A percentile compares a stretch with the other conserved stretches of the same genome.
Conservation (phyloP, 2,113 vertebrate genomes). For the Probosciger aterrimus region DNA sequence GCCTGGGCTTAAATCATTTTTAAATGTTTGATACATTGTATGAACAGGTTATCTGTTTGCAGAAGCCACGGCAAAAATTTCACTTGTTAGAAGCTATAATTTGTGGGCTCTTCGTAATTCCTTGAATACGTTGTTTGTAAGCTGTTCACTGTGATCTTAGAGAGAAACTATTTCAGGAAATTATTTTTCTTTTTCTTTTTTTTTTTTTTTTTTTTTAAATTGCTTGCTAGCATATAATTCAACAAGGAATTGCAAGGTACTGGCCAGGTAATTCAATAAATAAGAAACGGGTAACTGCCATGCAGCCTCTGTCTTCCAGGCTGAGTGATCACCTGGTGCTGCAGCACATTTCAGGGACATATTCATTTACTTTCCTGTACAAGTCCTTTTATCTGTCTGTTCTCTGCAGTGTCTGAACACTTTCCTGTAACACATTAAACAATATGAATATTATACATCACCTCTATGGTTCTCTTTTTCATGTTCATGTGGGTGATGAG, state of each 20-base stretch:
- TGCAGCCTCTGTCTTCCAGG: not conserved
- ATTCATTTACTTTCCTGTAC: not conserved
- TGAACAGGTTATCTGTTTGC: not conserved
- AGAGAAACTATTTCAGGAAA: not conserved
- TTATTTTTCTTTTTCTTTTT: not conserved
- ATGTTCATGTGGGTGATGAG: not conserved
- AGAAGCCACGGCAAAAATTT: not conserved
- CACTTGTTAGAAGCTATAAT: not conserved
- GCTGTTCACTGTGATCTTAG: not conserved
- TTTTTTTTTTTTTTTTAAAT: not conserved
- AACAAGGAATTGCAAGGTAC: not conserved
- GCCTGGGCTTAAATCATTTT: not conserved
- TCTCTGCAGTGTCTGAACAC: not conserved
- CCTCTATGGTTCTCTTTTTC: conserved; percentile 1
- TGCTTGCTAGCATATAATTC: not conserved
- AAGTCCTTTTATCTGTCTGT: conserved; percentile 12
- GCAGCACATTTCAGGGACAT: not conserved
- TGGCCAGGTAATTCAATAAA: conserved; percentile 25
- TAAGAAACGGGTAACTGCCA: conserved; percentile 12
- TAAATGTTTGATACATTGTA: not conserved
- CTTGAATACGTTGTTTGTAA: not conserved
- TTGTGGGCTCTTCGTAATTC: not conserved
- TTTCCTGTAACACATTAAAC: conserved; percentile 28
- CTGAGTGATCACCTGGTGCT: not conserved
- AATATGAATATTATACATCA: conserved; percentile 40